These are phyloP conservation scores for Ephestia elutella DNA, from an alignment of 1,140 invertebrate genomes.

Conservation along the genomic window DNA sequence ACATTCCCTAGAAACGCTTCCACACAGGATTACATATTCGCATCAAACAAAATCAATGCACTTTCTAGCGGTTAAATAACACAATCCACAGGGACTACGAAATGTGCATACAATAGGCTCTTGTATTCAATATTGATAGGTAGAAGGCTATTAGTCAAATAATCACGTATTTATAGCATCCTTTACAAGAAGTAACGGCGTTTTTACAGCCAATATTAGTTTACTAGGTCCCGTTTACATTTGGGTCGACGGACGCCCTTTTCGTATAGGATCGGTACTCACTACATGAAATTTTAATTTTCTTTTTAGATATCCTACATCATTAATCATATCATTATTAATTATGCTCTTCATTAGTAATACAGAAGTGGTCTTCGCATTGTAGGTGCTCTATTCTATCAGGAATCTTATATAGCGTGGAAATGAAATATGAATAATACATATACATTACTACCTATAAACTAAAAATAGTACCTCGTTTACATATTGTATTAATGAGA, in stretches of 20 bases:
- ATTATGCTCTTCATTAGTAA: too few relatives aligned
- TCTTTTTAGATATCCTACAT: not conserved
- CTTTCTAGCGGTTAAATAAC: conserved; percentile 45
- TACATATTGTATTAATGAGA: too few relatives aligned
- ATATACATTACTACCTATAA: too few relatives aligned
- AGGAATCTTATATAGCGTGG: too few relatives aligned
- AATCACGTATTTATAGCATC: conserved; percentile 45
- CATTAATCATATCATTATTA: too few relatives aligned
- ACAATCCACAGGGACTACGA: conserved; percentile 32
- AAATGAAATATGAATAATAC: not conserved
- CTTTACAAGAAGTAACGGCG: conserved; percentile 48
- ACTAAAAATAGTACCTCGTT: too few relatives aligned
- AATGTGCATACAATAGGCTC: conserved; percentile 31
- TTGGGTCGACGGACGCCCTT: conserved; percentile 12
- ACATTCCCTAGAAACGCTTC: not conserved
- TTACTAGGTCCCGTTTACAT: conserved; percentile 22
- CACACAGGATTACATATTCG: conserved; percentile 14
- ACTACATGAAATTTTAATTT: not conserved
- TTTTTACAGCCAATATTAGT: conserved; percentile 34
- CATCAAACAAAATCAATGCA: conserved; percentile 28
- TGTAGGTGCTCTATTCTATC: too few relatives aligned
- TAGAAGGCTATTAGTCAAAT: conserved; percentile 25
- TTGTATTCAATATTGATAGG: conserved; percentile 41
- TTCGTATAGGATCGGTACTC: not conserved
- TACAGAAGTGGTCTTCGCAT: too few relatives aligned